Evolutionary conservation across 2,797 vertebrate genomes (phyloP).

Genomic region (Sylvia borin): DNA sequence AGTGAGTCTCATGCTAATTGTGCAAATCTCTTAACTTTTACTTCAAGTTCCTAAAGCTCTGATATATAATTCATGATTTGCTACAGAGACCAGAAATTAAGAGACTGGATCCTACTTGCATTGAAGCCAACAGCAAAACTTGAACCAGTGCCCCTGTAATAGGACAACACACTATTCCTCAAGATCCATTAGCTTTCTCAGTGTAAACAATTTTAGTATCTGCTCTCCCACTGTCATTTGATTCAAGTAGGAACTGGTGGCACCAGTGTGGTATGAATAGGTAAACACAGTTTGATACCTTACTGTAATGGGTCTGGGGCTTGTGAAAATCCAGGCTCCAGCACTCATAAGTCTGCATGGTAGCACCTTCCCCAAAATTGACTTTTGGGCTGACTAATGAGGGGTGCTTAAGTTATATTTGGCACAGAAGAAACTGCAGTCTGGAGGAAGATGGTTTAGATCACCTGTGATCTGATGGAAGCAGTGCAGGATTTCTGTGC

Average conservation of each 20-base stretch:
- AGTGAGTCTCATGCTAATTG: constrained; percentile 10
- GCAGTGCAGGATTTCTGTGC: neutral
- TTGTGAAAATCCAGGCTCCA: neutral
- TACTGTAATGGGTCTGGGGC: neutral
- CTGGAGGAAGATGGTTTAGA: neutral
- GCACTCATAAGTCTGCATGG: neutral
- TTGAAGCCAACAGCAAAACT: neutral
- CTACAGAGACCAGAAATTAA: neutral
- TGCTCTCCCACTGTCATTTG: neutral
- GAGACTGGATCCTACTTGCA: neutral
- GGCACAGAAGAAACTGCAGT: neutral
- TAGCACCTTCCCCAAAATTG: neutral
- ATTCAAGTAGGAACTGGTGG: neutral
- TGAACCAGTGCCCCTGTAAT: neutral
- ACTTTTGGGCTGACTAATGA: neutral
- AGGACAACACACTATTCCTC: neutral
- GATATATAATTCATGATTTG: constrained; percentile 25
- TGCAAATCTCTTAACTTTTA: neutral
- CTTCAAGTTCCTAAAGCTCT: constrained; percentile 7
- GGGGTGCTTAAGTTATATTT: neutral
- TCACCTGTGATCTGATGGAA: neutral
- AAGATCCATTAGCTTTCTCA: neutral
- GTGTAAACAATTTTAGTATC: neutral
- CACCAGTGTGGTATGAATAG: neutral
- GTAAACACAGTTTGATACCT: neutral